A percentile compares a stretch with the other conserved stretches of the same genome.
phyloP scores from a whole-genome alignment of 1,140 invertebrate species.

The fruit fly (Drosophila melanogaster) region DNA sequence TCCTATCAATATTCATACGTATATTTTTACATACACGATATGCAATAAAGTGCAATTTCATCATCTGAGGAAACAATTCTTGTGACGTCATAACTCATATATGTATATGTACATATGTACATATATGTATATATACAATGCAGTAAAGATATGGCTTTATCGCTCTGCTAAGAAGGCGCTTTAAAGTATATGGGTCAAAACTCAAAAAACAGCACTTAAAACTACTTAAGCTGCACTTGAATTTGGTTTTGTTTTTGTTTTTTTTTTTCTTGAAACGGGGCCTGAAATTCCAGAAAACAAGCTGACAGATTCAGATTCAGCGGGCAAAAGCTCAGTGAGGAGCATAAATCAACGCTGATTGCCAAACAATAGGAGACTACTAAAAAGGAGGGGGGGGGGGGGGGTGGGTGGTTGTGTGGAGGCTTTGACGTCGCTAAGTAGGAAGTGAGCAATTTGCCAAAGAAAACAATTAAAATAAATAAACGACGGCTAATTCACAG shows the following conservation, averaged over 20 bases:
- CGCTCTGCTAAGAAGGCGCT: background rate
- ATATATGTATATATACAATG: no score
- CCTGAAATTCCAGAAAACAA: slow-evolving; percentile 1
- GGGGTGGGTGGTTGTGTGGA: background rate
- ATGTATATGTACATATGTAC: background rate
- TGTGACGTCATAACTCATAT: slow-evolving; percentile 3
- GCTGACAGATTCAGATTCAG: slow-evolving; percentile 19
- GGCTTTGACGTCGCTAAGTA: slow-evolving; percentile 44
- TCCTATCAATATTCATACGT: background rate
- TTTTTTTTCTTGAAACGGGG: no score
- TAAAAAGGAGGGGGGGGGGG: no score
- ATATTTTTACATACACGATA: background rate
- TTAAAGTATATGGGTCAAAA: slow-evolving; percentile 38
- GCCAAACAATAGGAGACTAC: slow-evolving; percentile 66
- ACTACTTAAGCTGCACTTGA: slow-evolving; percentile 28
- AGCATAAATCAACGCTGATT: slow-evolving; percentile 78
- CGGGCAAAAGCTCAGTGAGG: slow-evolving; percentile 33
- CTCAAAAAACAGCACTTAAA: slow-evolving; percentile 5
- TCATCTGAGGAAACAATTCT: slow-evolving; percentile 6
- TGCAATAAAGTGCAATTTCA: slow-evolving; percentile 18
- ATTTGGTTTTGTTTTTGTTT: slow-evolving; percentile 6
- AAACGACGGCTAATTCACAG: slow-evolving; percentile 49
- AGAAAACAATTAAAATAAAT: slow-evolving; percentile 83
- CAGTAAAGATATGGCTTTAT: slow-evolving; percentile 18
- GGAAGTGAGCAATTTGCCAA: slow-evolving; percentile 79